phyloP scores from a whole-genome alignment of 2,888 invertebrate species.

The Nemotelus nigrinus region DNA sequence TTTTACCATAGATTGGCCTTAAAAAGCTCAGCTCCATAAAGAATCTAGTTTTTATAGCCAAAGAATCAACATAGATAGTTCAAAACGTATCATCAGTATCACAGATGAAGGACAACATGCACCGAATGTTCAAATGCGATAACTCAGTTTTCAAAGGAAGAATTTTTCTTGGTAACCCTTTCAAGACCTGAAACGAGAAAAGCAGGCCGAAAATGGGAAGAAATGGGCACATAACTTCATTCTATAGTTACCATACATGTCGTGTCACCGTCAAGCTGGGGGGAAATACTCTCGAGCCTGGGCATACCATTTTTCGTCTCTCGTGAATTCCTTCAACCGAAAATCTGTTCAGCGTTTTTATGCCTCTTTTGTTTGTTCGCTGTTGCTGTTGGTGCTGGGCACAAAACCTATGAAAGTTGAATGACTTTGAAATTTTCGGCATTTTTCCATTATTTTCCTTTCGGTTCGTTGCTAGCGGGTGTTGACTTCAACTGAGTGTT shows the following conservation, averaged over 20 bases:
- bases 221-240: background rate
- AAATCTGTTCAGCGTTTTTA: conserved; percentile 36
- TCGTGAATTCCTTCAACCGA: conserved; percentile 32
- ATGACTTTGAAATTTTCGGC: conserved; percentile 40
- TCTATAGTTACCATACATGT: background rate
- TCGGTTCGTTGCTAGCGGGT: conserved; percentile 29
- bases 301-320: background rate
- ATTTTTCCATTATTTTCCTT: conserved; percentile 41
- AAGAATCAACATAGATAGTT: too few species aligned
- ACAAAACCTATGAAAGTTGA: conserved; percentile 40
- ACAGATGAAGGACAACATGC: too few species aligned
- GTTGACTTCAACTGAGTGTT: conserved; percentile 15
- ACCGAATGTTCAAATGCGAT: too few species aligned
- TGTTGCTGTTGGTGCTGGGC: conserved; percentile 37
- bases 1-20: too few species aligned
- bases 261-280: conserved; percentile 16
- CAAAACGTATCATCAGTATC: too few species aligned
- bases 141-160: too few species aligned
- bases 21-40: too few species aligned
- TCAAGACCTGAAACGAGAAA: background rate
- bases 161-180: background rate
- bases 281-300: conserved; percentile 29
- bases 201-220: conserved; percentile 7
- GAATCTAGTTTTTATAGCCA: too few species aligned
- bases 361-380: conserved; percentile 35